These are phyloP conservation scores for Dicrostonyx torquatus DNA, from an alignment of 2,797 vertebrate genomes.

Conservation along the genomic window DNA sequence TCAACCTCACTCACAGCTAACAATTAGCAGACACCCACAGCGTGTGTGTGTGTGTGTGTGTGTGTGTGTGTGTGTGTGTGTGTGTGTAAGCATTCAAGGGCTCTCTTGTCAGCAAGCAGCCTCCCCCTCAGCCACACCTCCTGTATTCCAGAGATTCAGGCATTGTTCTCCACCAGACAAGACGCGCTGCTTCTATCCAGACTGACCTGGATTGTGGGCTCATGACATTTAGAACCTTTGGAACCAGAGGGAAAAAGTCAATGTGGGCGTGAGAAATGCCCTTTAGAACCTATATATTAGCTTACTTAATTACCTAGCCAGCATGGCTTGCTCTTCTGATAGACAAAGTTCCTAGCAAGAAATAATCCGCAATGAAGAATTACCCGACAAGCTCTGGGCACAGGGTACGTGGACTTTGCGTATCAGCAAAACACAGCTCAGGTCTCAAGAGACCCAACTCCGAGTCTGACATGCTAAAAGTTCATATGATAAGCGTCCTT, in stretches of 20 bases:
- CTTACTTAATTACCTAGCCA: slow-evolving; percentile 77
- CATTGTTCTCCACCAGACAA: slow-evolving; percentile 47
- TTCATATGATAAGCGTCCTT: not conserved
- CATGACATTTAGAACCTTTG: slow-evolving; percentile 57
- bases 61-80: too few relatives aligned
- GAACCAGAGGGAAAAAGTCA: slow-evolving; percentile 13
- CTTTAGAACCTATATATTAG: slow-evolving; percentile 71
- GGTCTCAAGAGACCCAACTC: not conserved
- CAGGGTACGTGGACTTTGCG: not conserved
- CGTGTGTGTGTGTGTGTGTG: too few relatives aligned
- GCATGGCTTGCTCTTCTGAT: slow-evolving; percentile 73
- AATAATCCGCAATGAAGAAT: slow-evolving; percentile 59
- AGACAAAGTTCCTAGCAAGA: slow-evolving; percentile 73
- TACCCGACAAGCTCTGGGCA: not conserved
- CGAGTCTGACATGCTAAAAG: not conserved
- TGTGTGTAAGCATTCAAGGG: not conserved
- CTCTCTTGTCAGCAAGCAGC: slow-evolving; percentile 45
- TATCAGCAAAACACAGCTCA: not conserved
- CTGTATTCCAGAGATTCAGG: not conserved
- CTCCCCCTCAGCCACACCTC: slow-evolving; percentile 64
- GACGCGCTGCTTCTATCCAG: not conserved
- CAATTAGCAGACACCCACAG: slow-evolving; percentile 53
- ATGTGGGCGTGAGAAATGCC: slow-evolving; percentile 53
- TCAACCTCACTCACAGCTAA: slow-evolving; percentile 46
- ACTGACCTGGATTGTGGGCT: slow-evolving; percentile 56